These are phyloP conservation scores for honey bee (Apis mellifera) DNA, from an alignment of 1,140 invertebrate species.

Conservation along the genomic window Amel_HAv3.1 CM009937.2:11237001-11237500, in stretches of 20 bases:
- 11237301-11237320: not conserved
- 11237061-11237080: too few relatives aligned
- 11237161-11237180: too few relatives aligned
- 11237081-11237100: too few relatives aligned
- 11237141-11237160: too few relatives aligned
- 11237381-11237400: constrained; percentile 25
- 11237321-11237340: constrained; percentile 43
- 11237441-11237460: constrained; percentile 38
- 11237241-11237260: not conserved
- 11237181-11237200: too few relatives aligned
- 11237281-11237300: not conserved
- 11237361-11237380: constrained; percentile 27
- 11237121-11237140: too few relatives aligned
- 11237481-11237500: constrained; percentile 16
- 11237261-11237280: too few relatives aligned
- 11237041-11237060: too few relatives aligned
- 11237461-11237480: not conserved
- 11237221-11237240: not conserved
- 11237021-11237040: too few relatives aligned
- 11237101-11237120: too few relatives aligned
- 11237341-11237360: constrained; percentile 31
- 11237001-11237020: too few relatives aligned
- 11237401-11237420: constrained; percentile 45
- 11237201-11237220: too few relatives aligned
- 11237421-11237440: constrained; percentile 35